Base-by-base conservation (phyloP, 2,113 vertebrate species). In the Scophthalmus maximus region DNA sequence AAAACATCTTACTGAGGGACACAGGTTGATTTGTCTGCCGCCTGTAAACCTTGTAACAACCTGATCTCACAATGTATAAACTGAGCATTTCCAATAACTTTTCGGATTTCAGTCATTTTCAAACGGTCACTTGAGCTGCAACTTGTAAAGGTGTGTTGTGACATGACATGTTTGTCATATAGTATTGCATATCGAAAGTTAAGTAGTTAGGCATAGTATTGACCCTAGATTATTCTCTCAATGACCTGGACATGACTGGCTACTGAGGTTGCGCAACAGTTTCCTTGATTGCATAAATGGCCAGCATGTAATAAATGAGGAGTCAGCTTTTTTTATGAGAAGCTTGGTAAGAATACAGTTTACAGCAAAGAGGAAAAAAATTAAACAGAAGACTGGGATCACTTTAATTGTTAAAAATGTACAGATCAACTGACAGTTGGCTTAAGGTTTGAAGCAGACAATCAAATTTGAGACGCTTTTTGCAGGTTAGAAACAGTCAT, bases 351-450 rank as follows among this genome's bases (percentile, higher is more conserved):
- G 0, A 18, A 38, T 38, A 63, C 51, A 26, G 8, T 25, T 56
- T 2, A 36, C 11, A 62, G 6, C 26, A 6, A 38, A 46, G 4
- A 4, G 10, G 12, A 6, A 44, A 4, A 63, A 32, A 4, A n/a
- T n/a, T n/a, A 7, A 18, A 6, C 46, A 11, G 8, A 10, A 1
- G 8, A 67, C 73, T 81, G 72, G 60, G 46, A 81, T 71, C 56
- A 75, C 27, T 90, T 91, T 88, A 78, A 60, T 88, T 66, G 71
- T 84, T 87, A 86, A 79, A 78, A 87, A 83, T 64, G 20, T 36
- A 76, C 76, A 84, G 47, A 84, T 73, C 25, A 81, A 52, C 17
- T 26, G 30, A 84, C 59, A 79, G 40, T 68, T 53, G 34, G 53
- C 55, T 68, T 27, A 34, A n/a, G 34, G 1, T 27, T 58, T 68